These are phyloP conservation scores for Odontophorus gujanensis DNA, from an alignment of 2,113 vertebrate species.

Conservation along the genomic window DNA sequence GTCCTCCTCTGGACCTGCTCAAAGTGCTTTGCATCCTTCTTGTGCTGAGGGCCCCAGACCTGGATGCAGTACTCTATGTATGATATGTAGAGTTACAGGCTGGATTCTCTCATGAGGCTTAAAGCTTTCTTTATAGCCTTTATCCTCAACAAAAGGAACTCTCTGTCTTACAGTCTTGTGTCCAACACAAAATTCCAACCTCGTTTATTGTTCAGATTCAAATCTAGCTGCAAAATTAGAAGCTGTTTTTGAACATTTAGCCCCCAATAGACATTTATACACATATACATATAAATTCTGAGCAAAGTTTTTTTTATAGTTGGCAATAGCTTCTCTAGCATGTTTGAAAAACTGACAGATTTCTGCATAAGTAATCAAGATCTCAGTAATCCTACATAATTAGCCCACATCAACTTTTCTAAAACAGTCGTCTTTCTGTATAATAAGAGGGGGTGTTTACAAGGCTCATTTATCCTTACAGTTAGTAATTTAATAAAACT, in stretches of 20 bases:
- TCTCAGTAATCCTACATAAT: slow-evolving; percentile 69
- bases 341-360: slow-evolving; percentile 59
- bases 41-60: too few relatives aligned
- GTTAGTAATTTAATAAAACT: slow-evolving; percentile 69
- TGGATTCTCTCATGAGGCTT: not conserved
- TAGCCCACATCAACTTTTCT: slow-evolving; percentile 70
- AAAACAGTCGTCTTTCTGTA: slow-evolving; percentile 65
- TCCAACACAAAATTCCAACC: not conserved
- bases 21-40: too few relatives aligned
- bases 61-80: not conserved
- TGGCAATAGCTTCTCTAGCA: slow-evolving; percentile 17
- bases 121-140: not conserved
- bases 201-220: not conserved
- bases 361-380: slow-evolving; percentile 70
- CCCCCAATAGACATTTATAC: slow-evolving; percentile 24
- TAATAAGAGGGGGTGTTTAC: slow-evolving; percentile 73
- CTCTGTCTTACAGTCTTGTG: not conserved
- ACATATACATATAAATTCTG: slow-evolving; percentile 50
- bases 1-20: too few relatives aligned
- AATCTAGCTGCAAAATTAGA: not conserved
- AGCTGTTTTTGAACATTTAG: not conserved
- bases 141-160: not conserved
- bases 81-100: not conserved
- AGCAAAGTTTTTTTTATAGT: slow-evolving; percentile 63
- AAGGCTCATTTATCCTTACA: slow-evolving; percentile 66